A percentile compares a stretch with the other conserved stretches of the same genome.
Evolutionary conservation across 2,797 vertebrate genomes (phyloP).

Genomic region (Carapus acus): DNA sequence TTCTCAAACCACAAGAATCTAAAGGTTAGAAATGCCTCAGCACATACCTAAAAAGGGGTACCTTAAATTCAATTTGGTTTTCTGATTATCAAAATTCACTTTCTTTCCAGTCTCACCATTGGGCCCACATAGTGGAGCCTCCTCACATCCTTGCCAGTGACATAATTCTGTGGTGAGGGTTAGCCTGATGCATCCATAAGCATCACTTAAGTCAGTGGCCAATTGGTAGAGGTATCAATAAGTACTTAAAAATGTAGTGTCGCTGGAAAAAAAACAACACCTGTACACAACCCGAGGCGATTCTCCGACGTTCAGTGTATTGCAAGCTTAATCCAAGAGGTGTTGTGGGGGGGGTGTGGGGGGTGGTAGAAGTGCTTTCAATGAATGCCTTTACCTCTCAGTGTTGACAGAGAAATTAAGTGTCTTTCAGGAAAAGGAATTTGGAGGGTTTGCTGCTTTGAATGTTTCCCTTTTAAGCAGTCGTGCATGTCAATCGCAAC

Average conservation of each 20-base stretch:
- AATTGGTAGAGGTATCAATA: slow-evolving; percentile 43
- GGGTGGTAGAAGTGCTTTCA: slow-evolving; percentile 46
- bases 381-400: not conserved
- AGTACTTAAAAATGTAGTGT: slow-evolving; percentile 69
- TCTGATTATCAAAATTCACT: slow-evolving; percentile 50
- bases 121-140: slow-evolving; percentile 31
- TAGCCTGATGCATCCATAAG: slow-evolving; percentile 15
- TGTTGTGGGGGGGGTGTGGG: too few relatives aligned
- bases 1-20: slow-evolving; percentile 52
- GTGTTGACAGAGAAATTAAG: slow-evolving; percentile 1
- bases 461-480: slow-evolving; percentile 25
- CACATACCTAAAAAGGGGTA: slow-evolving; percentile 48
- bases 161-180: too few relatives aligned
- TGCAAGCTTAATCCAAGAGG: slow-evolving; percentile 80
- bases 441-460: not conserved
- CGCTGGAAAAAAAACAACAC: slow-evolving; percentile 42
- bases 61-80: slow-evolving; percentile 61
- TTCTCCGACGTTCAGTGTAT: slow-evolving; percentile 58
- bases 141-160: too few relatives aligned
- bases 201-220: slow-evolving; percentile 12
- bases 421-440: too few relatives aligned
- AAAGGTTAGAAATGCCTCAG: slow-evolving; percentile 51
- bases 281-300: slow-evolving; percentile 68
- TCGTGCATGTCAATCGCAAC: slow-evolving; percentile 22
- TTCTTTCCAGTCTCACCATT: slow-evolving; percentile 57